phyloP scores from a whole-genome alignment of 2,113 vertebrate genomes.

The Gallinago undulata region DNA sequence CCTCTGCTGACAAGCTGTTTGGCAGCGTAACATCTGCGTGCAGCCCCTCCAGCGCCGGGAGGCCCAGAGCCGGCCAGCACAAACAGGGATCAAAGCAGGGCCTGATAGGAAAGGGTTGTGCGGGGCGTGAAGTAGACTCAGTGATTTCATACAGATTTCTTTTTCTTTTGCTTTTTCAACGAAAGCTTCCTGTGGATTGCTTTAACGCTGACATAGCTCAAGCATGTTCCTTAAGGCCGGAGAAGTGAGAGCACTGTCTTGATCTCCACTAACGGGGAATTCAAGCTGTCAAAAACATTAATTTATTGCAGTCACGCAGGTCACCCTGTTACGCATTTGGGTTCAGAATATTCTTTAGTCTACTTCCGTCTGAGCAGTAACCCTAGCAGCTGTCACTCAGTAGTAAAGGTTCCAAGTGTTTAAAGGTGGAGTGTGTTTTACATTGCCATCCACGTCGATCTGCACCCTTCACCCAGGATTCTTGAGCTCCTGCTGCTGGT shows the following conservation, averaged over 20 bases:
- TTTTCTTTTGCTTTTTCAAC: neutral
- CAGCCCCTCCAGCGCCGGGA: neutral
- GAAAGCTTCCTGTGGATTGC: neutral
- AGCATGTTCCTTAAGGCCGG: neutral
- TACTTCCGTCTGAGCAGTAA: neutral
- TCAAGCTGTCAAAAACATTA: neutral
- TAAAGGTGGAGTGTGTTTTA: neutral
- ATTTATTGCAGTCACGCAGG: neutral
- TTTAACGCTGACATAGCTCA: neutral
- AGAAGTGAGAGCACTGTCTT: neutral
- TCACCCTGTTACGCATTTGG: neutral
- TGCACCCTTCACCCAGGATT: neutral
- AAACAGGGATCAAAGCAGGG: slow-evolving; percentile 13
- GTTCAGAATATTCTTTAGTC: neutral
- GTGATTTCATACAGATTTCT: neutral
- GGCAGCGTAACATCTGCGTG: neutral
- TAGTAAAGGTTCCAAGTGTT: neutral
- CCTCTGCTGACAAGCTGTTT: neutral
- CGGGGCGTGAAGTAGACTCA: rapidly evolving
- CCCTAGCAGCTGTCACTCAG: neutral
- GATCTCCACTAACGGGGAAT: neutral
- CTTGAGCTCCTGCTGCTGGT: neutral
- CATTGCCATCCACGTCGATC: neutral
- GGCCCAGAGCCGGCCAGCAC: neutral
- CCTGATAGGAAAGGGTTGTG: neutral